phyloP scores from a whole-genome alignment of 1,140 invertebrate genomes.

The Leptopilina boulardi region DNA sequence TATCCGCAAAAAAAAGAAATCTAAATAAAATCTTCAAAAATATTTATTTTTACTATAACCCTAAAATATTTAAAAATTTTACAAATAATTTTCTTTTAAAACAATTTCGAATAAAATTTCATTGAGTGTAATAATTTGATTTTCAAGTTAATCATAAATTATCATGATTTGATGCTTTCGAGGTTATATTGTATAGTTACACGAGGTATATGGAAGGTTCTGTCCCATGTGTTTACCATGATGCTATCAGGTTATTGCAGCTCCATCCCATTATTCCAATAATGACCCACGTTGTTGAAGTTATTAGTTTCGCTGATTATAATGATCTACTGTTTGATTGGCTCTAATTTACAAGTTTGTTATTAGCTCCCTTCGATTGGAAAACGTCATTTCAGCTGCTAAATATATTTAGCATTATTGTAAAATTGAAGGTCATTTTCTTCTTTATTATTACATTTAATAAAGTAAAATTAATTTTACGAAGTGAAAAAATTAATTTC shows the following conservation, averaged over 20 bases:
- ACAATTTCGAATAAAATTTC: too few relatives aligned
- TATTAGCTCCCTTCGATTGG: neutral
- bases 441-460: too few relatives aligned
- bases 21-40: too few relatives aligned
- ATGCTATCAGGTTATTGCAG: constrained; percentile 28
- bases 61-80: too few relatives aligned
- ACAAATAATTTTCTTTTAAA: too few relatives aligned
- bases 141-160: constrained; percentile 10
- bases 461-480: too few relatives aligned
- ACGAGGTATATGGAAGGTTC: neutral
- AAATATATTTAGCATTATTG: neutral
- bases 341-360: neutral
- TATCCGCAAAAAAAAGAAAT: too few relatives aligned
- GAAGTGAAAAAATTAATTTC: too few relatives aligned
- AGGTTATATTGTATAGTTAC: neutral
- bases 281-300: constrained; percentile 15
- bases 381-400: neutral
- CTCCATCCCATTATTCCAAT: neutral
- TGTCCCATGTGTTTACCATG: neutral
- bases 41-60: too few relatives aligned
- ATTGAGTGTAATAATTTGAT: neutral
- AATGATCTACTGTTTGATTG: constrained; percentile 10
- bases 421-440: too few relatives aligned
- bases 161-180: neutral
- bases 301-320: constrained; percentile 17